These are phyloP conservation scores for Lytechinus variegatus DNA, from an alignment of 35 echinoderm and acorn worm species.

Conservation along the genomic window DNA sequence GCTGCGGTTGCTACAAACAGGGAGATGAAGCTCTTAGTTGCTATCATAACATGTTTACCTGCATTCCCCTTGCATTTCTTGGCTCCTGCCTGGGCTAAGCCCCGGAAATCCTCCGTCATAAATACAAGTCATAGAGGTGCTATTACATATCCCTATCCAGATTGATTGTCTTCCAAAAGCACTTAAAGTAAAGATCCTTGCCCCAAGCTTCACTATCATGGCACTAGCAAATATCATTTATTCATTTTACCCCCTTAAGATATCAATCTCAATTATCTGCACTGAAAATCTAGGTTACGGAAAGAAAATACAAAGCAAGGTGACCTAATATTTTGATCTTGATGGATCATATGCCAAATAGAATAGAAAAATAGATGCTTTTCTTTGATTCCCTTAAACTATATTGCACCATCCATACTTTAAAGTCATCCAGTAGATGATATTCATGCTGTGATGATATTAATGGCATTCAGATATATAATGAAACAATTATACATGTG, in stretches of 20 bases:
- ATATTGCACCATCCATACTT: neutral
- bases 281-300: neutral
- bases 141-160: neutral
- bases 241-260: neutral
- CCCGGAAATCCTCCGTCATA: neutral
- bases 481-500: neutral
- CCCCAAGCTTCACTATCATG: neutral
- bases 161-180: neutral
- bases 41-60: neutral
- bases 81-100: constrained; percentile 5
- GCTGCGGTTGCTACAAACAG: constrained; percentile 4
- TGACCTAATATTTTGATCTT: neutral
- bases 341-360: neutral
- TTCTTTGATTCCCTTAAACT: neutral
- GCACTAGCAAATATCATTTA: neutral
- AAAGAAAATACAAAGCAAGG: neutral
- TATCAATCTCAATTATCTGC: neutral
- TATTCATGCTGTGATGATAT: neutral
- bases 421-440: neutral
- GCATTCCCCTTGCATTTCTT: constrained; percentile 2
- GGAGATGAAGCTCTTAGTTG: neutral
- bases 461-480: neutral
- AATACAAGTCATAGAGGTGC: constrained; percentile 6
- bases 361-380: neutral
- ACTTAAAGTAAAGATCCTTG: neutral